A percentile compares a stretch with the other conserved stretches of the same genome.
Conservation (phyloP, 2,888 invertebrate species). For the Cataglyphis altisquamis region DNA sequence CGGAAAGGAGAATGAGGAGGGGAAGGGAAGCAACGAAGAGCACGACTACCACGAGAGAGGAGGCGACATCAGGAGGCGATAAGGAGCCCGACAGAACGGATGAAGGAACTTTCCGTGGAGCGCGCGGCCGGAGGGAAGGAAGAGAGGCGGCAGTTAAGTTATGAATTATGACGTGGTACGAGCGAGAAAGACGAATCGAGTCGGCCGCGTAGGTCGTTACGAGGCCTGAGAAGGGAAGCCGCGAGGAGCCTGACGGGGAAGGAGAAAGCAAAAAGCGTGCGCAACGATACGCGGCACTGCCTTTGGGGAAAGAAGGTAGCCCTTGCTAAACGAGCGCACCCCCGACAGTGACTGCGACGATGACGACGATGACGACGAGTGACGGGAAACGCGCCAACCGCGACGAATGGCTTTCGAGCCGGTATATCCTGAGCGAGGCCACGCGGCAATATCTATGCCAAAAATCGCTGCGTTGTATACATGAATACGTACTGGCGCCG, state of each 20-base stretch:
- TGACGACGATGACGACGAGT: constrained; percentile 59
- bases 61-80: constrained; percentile 70
- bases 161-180: constrained; percentile 84
- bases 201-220: constrained; percentile 81
- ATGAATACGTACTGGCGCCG: background rate
- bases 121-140: constrained; percentile 65
- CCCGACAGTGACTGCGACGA: constrained; percentile 60
- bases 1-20: constrained; percentile 3
- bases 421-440: constrained; percentile 39
- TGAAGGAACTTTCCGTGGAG: constrained; percentile 63
- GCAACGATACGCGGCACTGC: constrained; percentile 76
- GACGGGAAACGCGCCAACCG: constrained; percentile 57
- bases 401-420: constrained; percentile 64
- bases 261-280: constrained; percentile 78
- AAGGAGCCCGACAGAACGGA: constrained; percentile 72
- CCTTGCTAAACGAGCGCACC: constrained; percentile 78
- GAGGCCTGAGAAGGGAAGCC: constrained; percentile 64
- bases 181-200: constrained; percentile 81
- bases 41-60: constrained; percentile 36
- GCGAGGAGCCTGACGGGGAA: constrained; percentile 51
- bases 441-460: constrained; percentile 13
- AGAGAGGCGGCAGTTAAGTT: constrained; percentile 83
- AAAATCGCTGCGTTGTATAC: constrained; percentile 36
- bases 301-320: constrained; percentile 66
- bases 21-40: constrained; percentile 4